Evolutionary conservation across 2,888 invertebrate genomes (phyloP), one percentile per base, ranked within the genome.

Genomic region (Scotopteryx bipunctaria): DNA sequence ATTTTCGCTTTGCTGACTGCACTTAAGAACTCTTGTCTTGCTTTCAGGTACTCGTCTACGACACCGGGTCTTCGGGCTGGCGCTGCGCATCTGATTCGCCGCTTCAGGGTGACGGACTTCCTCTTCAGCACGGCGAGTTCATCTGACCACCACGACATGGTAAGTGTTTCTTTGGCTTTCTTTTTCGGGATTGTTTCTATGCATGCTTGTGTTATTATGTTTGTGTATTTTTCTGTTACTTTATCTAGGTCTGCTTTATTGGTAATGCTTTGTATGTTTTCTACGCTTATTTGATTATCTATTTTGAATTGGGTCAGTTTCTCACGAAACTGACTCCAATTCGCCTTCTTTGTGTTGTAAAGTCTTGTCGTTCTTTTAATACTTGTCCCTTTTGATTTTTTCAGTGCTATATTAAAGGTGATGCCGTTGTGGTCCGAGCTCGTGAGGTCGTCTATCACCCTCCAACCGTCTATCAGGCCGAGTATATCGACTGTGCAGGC

Each of bases 351-450:
- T 1, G 11, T 38, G 14, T 53, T 53, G 6, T n/a, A n/a, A n/a
- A n/a, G n/a, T n/a, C n/a, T n/a, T n/a, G n/a, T n/a, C n/a, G n/a
- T n/a, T n/a, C n/a, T n/a, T n/a, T n/a, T n/a, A n/a, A n/a, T n/a
- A n/a, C n/a, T n/a, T n/a, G n/a, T n/a, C n/a, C n/a, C n/a, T 16
- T 45, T 45, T 11, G 49, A 4, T 46, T 43, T 63, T 9, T 9
- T 0, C 2, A 59, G 0, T 0, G 29, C 52, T 0, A 70, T 27
- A 2, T 49, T 41, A 5, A 69, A 67, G 0, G 16, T 11, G 0
- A 71, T 65, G 0, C 46, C 53, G 14, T 63, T 63, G 42, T 63
- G 66, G 48, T 63, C 63, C 2, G 63, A 63, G 49, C 56, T 62
- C 1, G 41, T 55, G 9, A 56, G 42, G 1, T 11, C 9, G 2